These are phyloP conservation scores for Phanerotoma sp. DNA, from an alignment of 2,888 invertebrate genomes.

Conservation along the genomic window DNA sequence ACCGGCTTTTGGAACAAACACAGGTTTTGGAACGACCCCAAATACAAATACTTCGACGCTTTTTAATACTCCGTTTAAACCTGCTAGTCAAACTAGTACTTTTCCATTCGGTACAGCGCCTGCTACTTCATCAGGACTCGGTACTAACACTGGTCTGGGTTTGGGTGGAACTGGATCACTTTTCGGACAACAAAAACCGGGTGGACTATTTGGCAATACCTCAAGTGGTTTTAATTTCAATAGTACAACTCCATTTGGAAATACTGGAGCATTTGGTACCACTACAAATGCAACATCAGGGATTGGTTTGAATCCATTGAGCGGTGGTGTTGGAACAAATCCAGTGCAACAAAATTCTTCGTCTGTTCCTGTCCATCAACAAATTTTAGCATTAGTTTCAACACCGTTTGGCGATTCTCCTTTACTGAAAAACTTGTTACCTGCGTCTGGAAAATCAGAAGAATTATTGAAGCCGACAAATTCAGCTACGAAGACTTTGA, in stretches of 20 bases:
- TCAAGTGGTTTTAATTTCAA: constrained; percentile 58
- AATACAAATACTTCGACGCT: constrained; percentile 50
- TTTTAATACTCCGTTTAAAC: constrained; percentile 58
- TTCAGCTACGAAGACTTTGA: constrained; percentile 70
- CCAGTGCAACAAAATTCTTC: constrained; percentile 50
- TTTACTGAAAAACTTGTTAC: constrained; percentile 72
- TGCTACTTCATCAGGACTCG: constrained; percentile 48
- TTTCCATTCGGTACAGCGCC: constrained; percentile 53
- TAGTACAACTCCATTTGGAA: constrained; percentile 52
- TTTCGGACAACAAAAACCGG: constrained; percentile 58
- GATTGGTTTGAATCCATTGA: constrained; percentile 44
- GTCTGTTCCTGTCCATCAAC: constrained; percentile 65
- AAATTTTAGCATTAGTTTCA: constrained; percentile 73
- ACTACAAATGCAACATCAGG: constrained; percentile 39
- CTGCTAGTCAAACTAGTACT: constrained; percentile 51
- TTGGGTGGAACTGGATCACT: constrained; percentile 44
- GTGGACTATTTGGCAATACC: constrained; percentile 61
- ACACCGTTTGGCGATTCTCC: constrained; percentile 88
- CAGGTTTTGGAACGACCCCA: constrained; percentile 50
- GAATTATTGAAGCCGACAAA: constrained; percentile 72
- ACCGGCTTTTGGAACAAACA: constrained; percentile 40
- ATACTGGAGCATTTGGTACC: constrained; percentile 56
- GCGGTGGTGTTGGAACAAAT: constrained; percentile 42
- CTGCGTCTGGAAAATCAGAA: constrained; percentile 63
- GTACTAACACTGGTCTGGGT: constrained; percentile 56